phyloP scores from a whole-genome alignment of 2,113 vertebrate species.

The Aegithalos caudatus region DNA sequence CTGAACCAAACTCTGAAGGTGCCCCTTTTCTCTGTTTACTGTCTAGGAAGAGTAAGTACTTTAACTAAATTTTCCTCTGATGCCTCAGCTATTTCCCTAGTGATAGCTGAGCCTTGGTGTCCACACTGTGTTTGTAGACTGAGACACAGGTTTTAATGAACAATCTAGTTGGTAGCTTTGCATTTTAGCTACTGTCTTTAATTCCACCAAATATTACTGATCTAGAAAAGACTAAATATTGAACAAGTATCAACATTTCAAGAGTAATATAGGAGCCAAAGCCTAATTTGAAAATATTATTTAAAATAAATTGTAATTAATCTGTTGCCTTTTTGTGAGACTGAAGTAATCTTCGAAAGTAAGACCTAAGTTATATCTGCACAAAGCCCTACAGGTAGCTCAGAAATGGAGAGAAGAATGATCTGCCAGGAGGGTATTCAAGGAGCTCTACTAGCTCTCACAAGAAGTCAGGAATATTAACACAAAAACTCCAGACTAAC shows the following conservation, averaged over 20 bases:
- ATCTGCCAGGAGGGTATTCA: background rate
- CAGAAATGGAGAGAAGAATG: background rate
- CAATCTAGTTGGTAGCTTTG: background rate
- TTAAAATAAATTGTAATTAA: background rate
- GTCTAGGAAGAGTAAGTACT: background rate
- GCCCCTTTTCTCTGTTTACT: background rate
- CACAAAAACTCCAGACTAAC: background rate
- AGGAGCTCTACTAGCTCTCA: background rate
- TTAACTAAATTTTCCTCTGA: background rate
- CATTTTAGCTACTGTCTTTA: background rate
- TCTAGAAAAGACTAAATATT: background rate
- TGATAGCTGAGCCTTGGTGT: background rate
- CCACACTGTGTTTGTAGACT: background rate
- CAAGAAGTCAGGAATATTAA: background rate
- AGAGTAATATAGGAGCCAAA: background rate
- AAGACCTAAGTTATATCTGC: background rate
- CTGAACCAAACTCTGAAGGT: conserved; percentile 13
- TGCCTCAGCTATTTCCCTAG: background rate
- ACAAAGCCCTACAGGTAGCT: background rate
- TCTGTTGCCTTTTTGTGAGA: background rate
- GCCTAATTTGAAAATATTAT: background rate
- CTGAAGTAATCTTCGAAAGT: background rate
- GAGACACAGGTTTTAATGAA: background rate
- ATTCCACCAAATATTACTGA: background rate
- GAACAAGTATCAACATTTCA: background rate